phyloP scores from a whole-genome alignment of 2,888 invertebrate genomes.

The Eupithecia vulgata region DNA sequence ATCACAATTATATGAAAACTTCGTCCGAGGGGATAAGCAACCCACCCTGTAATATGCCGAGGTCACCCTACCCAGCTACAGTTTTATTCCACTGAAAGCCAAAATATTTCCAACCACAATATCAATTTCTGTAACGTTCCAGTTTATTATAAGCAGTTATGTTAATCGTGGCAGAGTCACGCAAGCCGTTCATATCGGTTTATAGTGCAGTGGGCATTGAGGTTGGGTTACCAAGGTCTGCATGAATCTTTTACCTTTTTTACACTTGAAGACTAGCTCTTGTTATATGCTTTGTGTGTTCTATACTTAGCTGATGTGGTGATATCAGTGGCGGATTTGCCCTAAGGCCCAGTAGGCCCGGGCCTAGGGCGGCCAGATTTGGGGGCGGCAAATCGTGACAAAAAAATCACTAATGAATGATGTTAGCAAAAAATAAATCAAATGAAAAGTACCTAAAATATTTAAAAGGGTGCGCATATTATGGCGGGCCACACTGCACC shows the following conservation, averaged over 20 bases:
- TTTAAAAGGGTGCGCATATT: too few relatives aligned
- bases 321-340: too few relatives aligned
- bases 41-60: not conserved
- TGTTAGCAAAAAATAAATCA: too few relatives aligned
- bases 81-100: not conserved
- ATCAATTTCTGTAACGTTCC: slow-evolving; percentile 46
- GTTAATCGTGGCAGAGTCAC: slow-evolving; percentile 48
- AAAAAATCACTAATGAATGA: too few relatives aligned
- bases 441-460: too few relatives aligned
- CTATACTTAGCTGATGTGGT: not conserved
- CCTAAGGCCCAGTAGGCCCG: too few relatives aligned
- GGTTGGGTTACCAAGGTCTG: slow-evolving; percentile 58
- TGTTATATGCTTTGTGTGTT: not conserved
- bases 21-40: too few relatives aligned
- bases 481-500: too few relatives aligned
- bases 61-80: not conserved
- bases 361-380: too few relatives aligned
- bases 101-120: slow-evolving; percentile 28
- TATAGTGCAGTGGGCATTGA: slow-evolving; percentile 54
- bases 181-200: slow-evolving; percentile 50
- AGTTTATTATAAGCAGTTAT: slow-evolving; percentile 42
- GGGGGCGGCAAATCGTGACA: too few relatives aligned
- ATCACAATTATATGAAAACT: not conserved
- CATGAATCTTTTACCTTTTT: slow-evolving; percentile 10
- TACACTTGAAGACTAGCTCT: not conserved